Evolutionary conservation across 2,113 vertebrate genomes (phyloP).

Genomic region (Oreocharis arfaki): DNA sequence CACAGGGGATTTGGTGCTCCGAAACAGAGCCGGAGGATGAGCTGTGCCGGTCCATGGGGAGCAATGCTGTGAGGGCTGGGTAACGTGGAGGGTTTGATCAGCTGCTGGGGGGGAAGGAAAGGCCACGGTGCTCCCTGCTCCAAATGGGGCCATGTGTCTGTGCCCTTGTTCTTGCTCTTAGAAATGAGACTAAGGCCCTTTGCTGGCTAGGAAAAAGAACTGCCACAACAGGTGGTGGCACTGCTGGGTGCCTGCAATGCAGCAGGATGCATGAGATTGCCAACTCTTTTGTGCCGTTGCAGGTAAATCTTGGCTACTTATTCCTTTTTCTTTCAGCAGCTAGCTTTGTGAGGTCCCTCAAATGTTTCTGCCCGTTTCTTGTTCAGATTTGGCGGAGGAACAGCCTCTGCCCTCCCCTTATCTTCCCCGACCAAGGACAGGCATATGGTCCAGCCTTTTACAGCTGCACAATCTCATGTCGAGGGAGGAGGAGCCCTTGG

Average conservation of each 20-base stretch:
- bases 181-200: not conserved
- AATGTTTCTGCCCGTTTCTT: not conserved
- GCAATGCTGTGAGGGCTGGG: not conserved
- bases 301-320: not conserved
- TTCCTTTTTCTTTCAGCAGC: not conserved
- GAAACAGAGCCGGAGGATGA: accelerated
- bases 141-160: accelerated
- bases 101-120: not conserved
- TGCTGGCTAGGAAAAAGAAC: not conserved
- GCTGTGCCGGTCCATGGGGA: accelerated
- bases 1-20: accelerated
- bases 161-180: accelerated
- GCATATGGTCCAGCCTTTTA: not conserved
- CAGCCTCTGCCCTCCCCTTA: accelerated
- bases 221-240: not conserved
- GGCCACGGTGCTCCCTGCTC: accelerated
- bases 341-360: not conserved
- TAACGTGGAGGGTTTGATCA: not conserved
- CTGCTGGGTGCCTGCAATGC: accelerated
- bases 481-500: not conserved
- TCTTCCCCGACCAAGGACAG: not conserved
- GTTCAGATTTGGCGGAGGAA: not conserved
- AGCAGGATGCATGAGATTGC: not conserved
- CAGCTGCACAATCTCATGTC: accelerated
- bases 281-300: accelerated